Conservation (phyloP, 2,797 vertebrate genomes). For the Tinamus major region DNA sequence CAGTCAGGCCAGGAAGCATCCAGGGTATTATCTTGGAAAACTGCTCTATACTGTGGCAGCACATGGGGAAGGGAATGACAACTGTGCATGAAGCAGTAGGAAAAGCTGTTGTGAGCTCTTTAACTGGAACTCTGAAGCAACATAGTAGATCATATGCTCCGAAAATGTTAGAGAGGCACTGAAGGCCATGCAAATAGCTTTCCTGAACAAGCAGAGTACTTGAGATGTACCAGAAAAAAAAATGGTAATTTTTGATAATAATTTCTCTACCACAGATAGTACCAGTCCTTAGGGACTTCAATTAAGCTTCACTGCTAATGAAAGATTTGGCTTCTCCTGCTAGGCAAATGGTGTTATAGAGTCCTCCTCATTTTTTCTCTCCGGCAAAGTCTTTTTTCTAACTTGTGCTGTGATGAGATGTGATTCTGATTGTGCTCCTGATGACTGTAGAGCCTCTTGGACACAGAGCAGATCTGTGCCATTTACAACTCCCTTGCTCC, state of each 20-base stretch:
- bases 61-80: not conserved
- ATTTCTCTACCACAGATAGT: not conserved
- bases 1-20: not conserved
- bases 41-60: fast-evolving
- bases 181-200: not conserved
- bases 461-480: not conserved
- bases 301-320: not conserved
- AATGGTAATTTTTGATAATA: not conserved
- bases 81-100: not conserved
- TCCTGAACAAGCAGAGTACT: not conserved
- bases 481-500: not conserved
- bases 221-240: not conserved
- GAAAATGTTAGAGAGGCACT: not conserved
- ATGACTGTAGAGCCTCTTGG: not conserved
- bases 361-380: not conserved
- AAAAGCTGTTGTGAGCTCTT: not conserved
- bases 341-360: not conserved
- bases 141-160: not conserved
- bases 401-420: not conserved
- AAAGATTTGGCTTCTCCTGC: not conserved
- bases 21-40: not conserved
- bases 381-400: not conserved
- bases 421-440: not conserved
- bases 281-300: not conserved
- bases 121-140: not conserved